Conservation (phyloP, 2,888 invertebrate species). For the Alsophila aescularia region DNA sequence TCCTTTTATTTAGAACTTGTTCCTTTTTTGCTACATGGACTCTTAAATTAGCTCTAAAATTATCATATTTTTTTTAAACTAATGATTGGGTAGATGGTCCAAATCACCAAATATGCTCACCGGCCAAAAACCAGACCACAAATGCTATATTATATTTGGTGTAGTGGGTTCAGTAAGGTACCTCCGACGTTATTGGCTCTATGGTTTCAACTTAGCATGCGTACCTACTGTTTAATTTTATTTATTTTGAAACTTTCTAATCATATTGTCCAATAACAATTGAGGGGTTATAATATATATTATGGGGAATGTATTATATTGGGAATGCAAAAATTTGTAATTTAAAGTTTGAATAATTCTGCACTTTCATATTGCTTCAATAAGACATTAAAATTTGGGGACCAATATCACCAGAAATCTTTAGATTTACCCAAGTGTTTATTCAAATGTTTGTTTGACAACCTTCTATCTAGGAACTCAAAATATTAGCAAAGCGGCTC, state of each 20-base stretch:
- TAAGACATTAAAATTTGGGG: constrained; percentile 7
- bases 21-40: no score
- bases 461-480: background rate
- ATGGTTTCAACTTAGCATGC: constrained; percentile 57
- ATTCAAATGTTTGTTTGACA: background rate
- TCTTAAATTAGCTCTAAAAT: no score
- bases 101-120: constrained; percentile 9
- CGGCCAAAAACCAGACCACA: constrained; percentile 43
- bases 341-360: constrained; percentile 26
- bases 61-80: no score
- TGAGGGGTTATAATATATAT: constrained; percentile 1
- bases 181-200: constrained; percentile 57
- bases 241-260: constrained; percentile 27
- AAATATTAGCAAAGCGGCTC: background rate
- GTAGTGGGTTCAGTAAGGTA: constrained; percentile 73
- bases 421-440: background rate
- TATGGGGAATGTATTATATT: background rate
- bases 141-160: constrained; percentile 62
- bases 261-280: constrained; percentile 15
- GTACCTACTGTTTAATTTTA: constrained; percentile 6
- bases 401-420: background rate
- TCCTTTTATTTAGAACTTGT: no score
- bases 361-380: constrained; percentile 18
- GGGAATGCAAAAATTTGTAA: constrained; percentile 19
- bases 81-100: background rate